Base-by-base conservation (phyloP, 2,113 vertebrate species). In the Axis porcinus region DNA sequence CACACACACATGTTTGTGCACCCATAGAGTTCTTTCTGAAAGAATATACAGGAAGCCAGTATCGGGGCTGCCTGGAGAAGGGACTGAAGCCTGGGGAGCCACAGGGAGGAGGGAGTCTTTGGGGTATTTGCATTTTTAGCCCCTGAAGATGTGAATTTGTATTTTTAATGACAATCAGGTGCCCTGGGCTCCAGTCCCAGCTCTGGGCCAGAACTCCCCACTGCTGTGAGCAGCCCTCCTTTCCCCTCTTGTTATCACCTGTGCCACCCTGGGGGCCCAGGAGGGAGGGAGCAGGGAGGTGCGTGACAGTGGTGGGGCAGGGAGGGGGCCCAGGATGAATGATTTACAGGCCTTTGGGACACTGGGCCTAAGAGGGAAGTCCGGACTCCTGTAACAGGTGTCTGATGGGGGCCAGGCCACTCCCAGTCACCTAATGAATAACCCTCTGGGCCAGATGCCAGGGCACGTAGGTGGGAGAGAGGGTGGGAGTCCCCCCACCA, bases 301-400 rank as follows among this genome's bases (percentile, higher is more conserved):
- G 50, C 33, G 2, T 84, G 88, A 95, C 88, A 94, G 88, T 11
- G 1, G 55, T 0, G 2, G 60, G 78, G 88, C 1, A 3, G 78
- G 88, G 52, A 81, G 36, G 92, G 27, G 70, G 28, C 81, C 58
- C 0, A 0, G 40, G 87, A 95, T 97, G 96, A 97, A 97, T 94
- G 92, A 98, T 97, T 98, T 96, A 97, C 97, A 96, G 97, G 89
- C 5, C 3, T 64, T 13, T 13, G 55, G 97, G 92, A 91, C 27
- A 9, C 62, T 88, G 89, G 78, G 47, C 67, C 60, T 47, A 25
- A 95, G 74, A 17, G 87, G 92, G 95, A 97, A 98, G 96, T 96
- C 47, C 28, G 7, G 67, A 83, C 45, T 91, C 58, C 54, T 36
- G 23, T 16, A 83, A 95, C 95, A 97, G 96, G 95, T 97, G 96